Base-by-base conservation (phyloP, 2,888 invertebrate genomes). In the Eutolmus rufibarbis region DNA sequence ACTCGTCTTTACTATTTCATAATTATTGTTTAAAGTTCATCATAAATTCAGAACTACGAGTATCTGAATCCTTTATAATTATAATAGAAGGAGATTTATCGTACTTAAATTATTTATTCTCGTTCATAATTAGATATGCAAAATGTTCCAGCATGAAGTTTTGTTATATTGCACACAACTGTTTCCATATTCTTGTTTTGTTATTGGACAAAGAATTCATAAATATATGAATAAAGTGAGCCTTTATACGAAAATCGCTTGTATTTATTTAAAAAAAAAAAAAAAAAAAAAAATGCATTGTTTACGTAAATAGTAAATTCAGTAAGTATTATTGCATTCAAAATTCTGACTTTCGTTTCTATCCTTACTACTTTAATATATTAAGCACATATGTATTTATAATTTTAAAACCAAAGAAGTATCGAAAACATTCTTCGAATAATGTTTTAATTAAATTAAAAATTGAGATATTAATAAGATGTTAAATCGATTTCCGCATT, bases 71-170 rank as follows among this genome's bases (percentile, higher is more conserved):
- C 28, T 66, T 66, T 7, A 23, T 28, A 66, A 23, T 66, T 66
- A n/a, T n/a, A n/a, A n/a, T n/a, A 8, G 23, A 66, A 66, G 31
- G 16, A 84, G 57, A 40, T 66, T n/a, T 37, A 66, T 66, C 66
- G 82, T 84, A 66, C 82, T 84, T 84, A 84, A 40, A 84, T 84
- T 84, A 84, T 84, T 84, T 84, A 84, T 84, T 84, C 40, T 66
- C 31, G 51, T 51, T 23, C 31, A 79, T 79, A 51, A 28, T 79
- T 79, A 51, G 43, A 78, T 23, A 43, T 51, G 40, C 51, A 51
- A 79, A 79, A 51, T 31, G 51, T 79, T 79, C 66, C 66, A 78
- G 51, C 79, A 66, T 51, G 31, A 51, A 79, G 28, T 66, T 84
- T 84, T 84, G 82, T 84, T 66, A 66, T 66, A 66, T 28, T 66